A percentile compares a stretch with the other conserved stretches of the same genome.
Conservation (phyloP, 2,113 vertebrate species). For the Tachysurus fulvidraco region DNA sequence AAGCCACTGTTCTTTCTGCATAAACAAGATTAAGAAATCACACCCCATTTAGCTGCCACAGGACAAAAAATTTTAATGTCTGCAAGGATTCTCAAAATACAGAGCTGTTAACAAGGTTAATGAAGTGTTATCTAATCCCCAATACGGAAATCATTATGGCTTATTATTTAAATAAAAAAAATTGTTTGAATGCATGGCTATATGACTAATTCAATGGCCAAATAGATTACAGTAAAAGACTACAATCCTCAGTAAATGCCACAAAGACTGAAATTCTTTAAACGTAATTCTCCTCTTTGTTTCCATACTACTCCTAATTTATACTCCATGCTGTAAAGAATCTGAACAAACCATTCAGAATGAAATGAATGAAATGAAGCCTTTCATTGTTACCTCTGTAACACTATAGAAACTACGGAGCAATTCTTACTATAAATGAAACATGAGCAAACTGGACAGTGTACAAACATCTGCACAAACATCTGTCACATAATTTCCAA, state of each 20-base stretch:
- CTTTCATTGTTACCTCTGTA: neutral
- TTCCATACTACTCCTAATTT: neutral
- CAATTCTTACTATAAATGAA: neutral
- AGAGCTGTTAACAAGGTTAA: neutral
- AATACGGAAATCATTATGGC: neutral
- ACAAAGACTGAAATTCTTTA: neutral
- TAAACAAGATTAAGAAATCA: constrained; percentile 9
- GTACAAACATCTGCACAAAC: constrained; percentile 13
- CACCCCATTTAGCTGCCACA: constrained; percentile 11
- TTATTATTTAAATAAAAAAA: neutral
- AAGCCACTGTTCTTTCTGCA: constrained; percentile 1
- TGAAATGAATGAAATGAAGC: constrained; percentile 25
- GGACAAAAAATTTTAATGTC: constrained; percentile 16
- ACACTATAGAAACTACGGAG: neutral
- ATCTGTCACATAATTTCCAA: neutral
- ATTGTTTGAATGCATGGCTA: neutral
- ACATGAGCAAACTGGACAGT: constrained; percentile 12
- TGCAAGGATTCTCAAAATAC: neutral
- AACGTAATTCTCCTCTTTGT: neutral
- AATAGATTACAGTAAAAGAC: neutral
- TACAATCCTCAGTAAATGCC: neutral
- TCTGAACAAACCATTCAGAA: constrained; percentile 1
- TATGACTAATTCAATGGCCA: neutral
- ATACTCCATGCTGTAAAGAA: too few species aligned
- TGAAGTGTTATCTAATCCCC: neutral